Base-by-base conservation (phyloP, 2,113 vertebrate genomes). In the Cyprinodon brontotheroides region DNA sequence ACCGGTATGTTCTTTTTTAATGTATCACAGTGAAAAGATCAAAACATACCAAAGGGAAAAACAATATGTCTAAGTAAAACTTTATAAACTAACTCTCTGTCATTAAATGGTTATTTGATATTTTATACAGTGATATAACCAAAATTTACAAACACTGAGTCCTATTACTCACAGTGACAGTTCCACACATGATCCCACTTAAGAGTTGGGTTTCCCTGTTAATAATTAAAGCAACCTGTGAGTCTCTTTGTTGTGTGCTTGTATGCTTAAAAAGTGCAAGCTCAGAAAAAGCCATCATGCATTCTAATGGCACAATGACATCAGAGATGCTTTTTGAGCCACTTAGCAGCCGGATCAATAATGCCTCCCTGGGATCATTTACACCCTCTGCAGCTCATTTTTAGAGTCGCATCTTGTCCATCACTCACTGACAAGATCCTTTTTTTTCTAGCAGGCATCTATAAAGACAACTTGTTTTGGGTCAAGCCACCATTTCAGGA, bases 311-410 rank as follows among this genome's bases (percentile, higher is more conserved):
- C 79, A 66, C 88, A 86, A 86, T 86, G 83, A 89, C 89, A 75
- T 86, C 82, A 87, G 74, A 73, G 74, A 86, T 66, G 84, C 90
- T 92, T 91, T 93, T 89, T 83, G 78, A 87, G 79, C 87, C 90
- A 92, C 89, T 92, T 91, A 92, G 66, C 68, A 83, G 63, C 45
- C 60, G 43, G 88, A 93, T 92, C 89, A 82, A 91, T 92, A 90
- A n/a, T 17, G 36, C 9, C 62, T 70, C 75, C 77, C 81, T 82
- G 76, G 84, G 86, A 84, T 86, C 74, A 81, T 89, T 90, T 87
- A 80, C 75, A 78, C 70, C 20, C 68, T 81, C 74, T 82, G 70
- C 65, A 37, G 89, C 82, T 84, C 81, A 77, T 67, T 85, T 85
- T 89, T 75, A 81, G 78, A 64, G 72, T 65, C 41, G 79, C 40